phyloP scores from a whole-genome alignment of 2,113 vertebrate species.

The Poeciliopsis turrubarensis region DNA sequence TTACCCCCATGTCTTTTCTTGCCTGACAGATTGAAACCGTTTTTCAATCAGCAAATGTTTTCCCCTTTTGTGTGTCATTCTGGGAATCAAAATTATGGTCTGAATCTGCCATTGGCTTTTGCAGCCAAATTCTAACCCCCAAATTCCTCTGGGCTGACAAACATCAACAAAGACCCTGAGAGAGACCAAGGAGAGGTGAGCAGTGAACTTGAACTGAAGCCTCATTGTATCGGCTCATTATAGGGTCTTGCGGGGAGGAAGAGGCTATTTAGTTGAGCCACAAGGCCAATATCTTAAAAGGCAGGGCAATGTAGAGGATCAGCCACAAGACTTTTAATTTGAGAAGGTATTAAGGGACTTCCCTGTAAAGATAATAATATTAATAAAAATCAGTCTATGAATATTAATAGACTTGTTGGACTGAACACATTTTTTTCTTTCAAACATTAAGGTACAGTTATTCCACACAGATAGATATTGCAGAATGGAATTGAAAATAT shows the following conservation, averaged over 20 bases:
- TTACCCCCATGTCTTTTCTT: conserved; percentile 42
- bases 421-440: conserved; percentile 40
- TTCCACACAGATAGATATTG: background rate
- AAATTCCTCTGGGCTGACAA: conserved; percentile 77
- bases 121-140: conserved; percentile 59
- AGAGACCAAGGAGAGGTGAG: conserved; percentile 78
- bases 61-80: conserved; percentile 37
- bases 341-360: conserved; percentile 66
- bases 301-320: conserved; percentile 71
- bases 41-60: conserved; percentile 41
- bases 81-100: conserved; percentile 59
- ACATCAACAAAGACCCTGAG: conserved; percentile 76
- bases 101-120: conserved; percentile 51
- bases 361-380: conserved; percentile 6
- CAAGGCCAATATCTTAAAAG: conserved; percentile 78
- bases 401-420: conserved; percentile 60
- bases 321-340: conserved; percentile 73
- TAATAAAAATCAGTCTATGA: conserved; percentile 32
- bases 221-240: conserved; percentile 78
- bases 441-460: background rate
- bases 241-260: conserved; percentile 75
- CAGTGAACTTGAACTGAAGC: conserved; percentile 81
- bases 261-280: conserved; percentile 76
- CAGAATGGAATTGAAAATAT: background rate
- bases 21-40: conserved; percentile 56